A percentile compares a stretch with the other conserved stretches of the same genome.
Conservation (phyloP, 2,888 invertebrate species). For the Galerucella calmariensis region DNA sequence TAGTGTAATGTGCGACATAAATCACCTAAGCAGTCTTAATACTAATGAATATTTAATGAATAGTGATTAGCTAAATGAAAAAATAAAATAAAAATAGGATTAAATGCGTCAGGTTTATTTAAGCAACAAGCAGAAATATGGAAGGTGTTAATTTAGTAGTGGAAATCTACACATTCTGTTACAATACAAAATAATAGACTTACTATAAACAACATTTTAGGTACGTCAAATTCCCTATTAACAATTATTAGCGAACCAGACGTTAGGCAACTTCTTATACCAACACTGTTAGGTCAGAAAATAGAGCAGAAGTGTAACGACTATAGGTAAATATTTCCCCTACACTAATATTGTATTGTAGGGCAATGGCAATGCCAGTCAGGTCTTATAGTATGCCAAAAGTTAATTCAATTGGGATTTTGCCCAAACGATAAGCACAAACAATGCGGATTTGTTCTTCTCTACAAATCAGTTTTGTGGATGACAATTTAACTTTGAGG, state of each 20-base stretch:
- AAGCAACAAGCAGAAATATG: slow-evolving; percentile 2
- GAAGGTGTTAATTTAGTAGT: neutral
- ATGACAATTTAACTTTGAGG: neutral
- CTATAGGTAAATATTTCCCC: neutral
- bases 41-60: slow-evolving; percentile 5
- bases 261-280: too few species aligned
- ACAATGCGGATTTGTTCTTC: neutral
- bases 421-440: neutral
- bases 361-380: neutral
- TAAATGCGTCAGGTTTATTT: slow-evolving; percentile 2
- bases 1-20: neutral
- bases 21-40: neutral
- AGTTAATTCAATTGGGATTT: neutral
- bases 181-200: neutral
- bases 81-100: neutral
- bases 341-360: neutral
- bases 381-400: slow-evolving; percentile 3
- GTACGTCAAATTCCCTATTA: too few species aligned
- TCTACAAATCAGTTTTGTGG: neutral
- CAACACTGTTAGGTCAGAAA: too few species aligned
- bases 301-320: too few species aligned
- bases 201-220: neutral
- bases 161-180: neutral
- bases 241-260: too few species aligned
- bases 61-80: neutral